A percentile compares a stretch with the other conserved stretches of the same genome.
phyloP scores from a whole-genome alignment of 2,113 vertebrate genomes.

The Melanerpes formicivorus region DNA sequence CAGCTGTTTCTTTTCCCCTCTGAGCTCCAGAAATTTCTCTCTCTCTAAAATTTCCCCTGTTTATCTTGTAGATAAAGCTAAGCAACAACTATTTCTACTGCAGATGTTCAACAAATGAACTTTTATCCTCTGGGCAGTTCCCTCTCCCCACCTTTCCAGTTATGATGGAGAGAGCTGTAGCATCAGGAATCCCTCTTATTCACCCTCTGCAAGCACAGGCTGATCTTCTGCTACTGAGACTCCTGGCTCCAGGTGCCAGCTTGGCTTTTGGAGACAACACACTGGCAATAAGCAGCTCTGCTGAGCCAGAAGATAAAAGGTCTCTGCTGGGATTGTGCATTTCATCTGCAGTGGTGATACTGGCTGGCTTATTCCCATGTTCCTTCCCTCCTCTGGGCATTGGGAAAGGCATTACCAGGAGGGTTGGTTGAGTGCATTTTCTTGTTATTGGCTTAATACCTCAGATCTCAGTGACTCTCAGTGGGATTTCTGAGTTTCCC shows the following conservation, averaged over 20 bases:
- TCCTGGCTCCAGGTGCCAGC: not conserved
- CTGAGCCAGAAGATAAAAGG: not conserved
- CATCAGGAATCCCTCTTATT: not conserved
- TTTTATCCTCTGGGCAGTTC: not conserved
- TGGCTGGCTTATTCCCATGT: not conserved
- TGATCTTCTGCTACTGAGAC: not conserved
- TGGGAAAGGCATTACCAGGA: not conserved
- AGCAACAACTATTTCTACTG: not conserved
- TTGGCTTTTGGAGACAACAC: not conserved
- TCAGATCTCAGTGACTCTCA: not conserved
- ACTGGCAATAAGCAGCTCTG: not conserved
- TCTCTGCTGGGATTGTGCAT: not conserved
- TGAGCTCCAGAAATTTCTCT: not conserved
- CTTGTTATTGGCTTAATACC: not conserved
- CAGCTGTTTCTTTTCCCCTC: fast-evolving
- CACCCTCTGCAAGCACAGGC: not conserved
- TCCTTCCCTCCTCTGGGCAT: not conserved
- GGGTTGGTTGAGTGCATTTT: not conserved
- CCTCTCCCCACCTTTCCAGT: not conserved
- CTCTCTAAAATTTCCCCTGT: not conserved
- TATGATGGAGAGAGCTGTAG: not conserved
- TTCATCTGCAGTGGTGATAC: not conserved
- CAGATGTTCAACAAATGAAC: not conserved
- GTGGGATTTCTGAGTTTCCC: not conserved
- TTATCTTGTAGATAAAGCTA: not conserved